phyloP scores from a whole-genome alignment of 2,113 vertebrate species.

The Sigmodon hispidus region DNA sequence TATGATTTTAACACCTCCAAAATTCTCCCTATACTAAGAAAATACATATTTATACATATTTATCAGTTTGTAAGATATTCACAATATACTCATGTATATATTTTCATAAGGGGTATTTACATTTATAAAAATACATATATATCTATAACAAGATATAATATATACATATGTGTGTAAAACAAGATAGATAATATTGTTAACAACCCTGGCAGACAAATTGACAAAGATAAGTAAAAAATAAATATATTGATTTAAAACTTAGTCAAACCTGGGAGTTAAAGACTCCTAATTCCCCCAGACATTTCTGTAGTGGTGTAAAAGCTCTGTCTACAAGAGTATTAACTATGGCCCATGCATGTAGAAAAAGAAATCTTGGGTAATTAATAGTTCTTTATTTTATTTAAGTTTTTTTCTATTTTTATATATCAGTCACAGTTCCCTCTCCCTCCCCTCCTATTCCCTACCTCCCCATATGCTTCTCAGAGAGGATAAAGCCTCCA shows the following conservation, averaged over 20 bases:
- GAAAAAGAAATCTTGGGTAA: neutral
- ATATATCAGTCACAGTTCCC: too few species aligned
- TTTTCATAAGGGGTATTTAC: neutral
- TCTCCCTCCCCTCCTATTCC: too few species aligned
- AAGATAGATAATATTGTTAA: too few species aligned
- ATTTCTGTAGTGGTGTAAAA: neutral
- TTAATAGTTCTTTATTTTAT: too few species aligned
- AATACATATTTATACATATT: neutral
- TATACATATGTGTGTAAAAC: neutral
- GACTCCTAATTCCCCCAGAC: neutral
- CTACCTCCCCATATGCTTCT: too few species aligned
- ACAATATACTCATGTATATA: neutral
- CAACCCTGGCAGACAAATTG: neutral
- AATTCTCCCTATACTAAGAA: neutral
- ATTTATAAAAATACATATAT: neutral
- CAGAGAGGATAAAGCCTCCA: too few species aligned
- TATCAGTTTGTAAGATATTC: neutral
- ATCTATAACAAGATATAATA: too few species aligned
- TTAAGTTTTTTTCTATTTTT: too few species aligned
- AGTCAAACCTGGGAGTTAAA: neutral
- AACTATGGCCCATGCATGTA: neutral
- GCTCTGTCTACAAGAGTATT: neutral
- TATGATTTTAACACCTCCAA: too few species aligned
- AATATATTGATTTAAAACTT: neutral
- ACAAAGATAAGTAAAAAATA: neutral